Base-by-base conservation (phyloP, 2,888 invertebrate species). In the Crocallis elinguaria region DNA sequence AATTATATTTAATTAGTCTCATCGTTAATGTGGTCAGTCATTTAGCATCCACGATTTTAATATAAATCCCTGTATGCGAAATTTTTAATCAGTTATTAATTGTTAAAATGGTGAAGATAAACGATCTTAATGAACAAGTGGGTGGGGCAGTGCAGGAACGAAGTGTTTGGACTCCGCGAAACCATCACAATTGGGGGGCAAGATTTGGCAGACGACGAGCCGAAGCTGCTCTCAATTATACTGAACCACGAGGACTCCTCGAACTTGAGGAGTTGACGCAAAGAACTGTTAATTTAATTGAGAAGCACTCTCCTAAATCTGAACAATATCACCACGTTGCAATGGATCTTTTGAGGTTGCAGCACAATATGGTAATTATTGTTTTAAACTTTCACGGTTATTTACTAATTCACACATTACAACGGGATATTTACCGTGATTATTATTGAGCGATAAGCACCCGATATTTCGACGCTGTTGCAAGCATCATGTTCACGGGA, bases 321-420 rank as follows among this genome's bases (percentile, higher is more conserved):
- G 61, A 71, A 13, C 19, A 58, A 2, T 74, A 75, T 48, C 77
- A 66, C 42, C 27, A 62, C 0, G 57, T 44, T 30, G 79, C 71
- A 0, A 81, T 84, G 79, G 79, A 78, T 42, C 63, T 82, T n/a
- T 52, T 84, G 27, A 64, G 85, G 30, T 49, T 61, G 12, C 78
- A 83, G 55, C 77, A 82, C 44, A 83, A 82, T 57, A 62, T 82
- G 51, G 81, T 82, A 62, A 75, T 62, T 71, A n/a, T n/a, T 57
- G 14, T 14, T 8, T 25, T 25, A 25, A 9, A 1, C 23, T 23
- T 8, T n/a, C n/a, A n/a, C n/a, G n/a, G n/a, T n/a, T n/a, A n/a
- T n/a, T n/a, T n/a, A n/a, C n/a, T n/a, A n/a, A n/a, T n/a, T n/a
- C n/a, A n/a, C n/a, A n/a, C n/a, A n/a, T n/a, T n/a, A n/a, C n/a